These are phyloP conservation scores for Heloderma charlesbogerti DNA, from an alignment of 2,113 vertebrate species.

Conservation along the genomic window DNA sequence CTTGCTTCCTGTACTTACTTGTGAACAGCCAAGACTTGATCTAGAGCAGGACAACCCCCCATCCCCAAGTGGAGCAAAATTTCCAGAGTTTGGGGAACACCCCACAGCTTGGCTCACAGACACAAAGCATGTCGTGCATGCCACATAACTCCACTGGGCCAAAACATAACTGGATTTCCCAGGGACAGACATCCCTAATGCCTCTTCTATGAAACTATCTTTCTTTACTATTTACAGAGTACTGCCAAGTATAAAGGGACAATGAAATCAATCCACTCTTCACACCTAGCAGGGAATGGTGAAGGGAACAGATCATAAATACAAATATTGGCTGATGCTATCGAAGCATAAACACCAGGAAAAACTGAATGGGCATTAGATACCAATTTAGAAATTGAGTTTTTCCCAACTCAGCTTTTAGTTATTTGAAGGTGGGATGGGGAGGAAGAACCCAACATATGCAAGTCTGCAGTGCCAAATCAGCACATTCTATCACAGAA, in stretches of 20 bases:
- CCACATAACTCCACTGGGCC: too few species aligned
- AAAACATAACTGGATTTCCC: too few species aligned
- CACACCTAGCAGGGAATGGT: not conserved
- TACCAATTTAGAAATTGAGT: constrained; percentile 2
- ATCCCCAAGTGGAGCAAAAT: too few species aligned
- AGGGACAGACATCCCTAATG: not conserved
- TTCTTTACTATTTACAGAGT: not conserved
- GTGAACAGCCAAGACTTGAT: too few species aligned
- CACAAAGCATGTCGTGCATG: too few species aligned
- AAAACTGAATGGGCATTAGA: not conserved
- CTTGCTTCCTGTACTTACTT: too few species aligned
- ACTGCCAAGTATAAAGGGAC: not conserved
- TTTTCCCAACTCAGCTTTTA: constrained; percentile 30
- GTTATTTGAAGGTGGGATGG: not conserved
- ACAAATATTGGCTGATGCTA: not conserved
- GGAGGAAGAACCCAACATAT: not conserved
- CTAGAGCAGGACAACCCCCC: too few species aligned
- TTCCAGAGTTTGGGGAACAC: too few species aligned
- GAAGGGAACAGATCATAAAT: not conserved
- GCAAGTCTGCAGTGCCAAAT: constrained; percentile 35
- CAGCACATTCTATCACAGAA: constrained; percentile 29
- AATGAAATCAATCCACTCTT: not conserved
- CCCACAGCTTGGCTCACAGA: too few species aligned
- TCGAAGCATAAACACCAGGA: constrained; percentile 1
- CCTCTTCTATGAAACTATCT: not conserved